Conservation (phyloP, 2,888 invertebrate species). For the Thysanoteuthis rhombus region DNA sequence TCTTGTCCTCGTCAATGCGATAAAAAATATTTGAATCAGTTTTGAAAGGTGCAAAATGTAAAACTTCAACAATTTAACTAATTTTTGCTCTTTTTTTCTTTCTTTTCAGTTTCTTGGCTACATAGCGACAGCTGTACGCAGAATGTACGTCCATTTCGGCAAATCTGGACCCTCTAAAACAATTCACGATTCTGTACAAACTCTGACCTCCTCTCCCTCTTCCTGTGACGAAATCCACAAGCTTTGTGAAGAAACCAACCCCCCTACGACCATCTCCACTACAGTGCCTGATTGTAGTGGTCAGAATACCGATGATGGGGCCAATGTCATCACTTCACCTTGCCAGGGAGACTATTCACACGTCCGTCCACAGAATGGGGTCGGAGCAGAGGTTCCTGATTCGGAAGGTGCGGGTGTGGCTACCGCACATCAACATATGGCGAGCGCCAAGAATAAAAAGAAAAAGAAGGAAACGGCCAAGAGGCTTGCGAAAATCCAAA, state of each 20-base stretch:
- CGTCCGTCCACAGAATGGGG: background rate
- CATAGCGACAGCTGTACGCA: constrained; percentile 22
- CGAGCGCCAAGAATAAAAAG: constrained; percentile 22
- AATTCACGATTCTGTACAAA: background rate
- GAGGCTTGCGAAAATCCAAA: constrained; percentile 15
- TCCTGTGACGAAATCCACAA: background rate
- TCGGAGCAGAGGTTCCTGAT: background rate
- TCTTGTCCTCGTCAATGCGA: too few relatives aligned
- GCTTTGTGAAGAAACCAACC: background rate
- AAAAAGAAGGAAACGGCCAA: constrained; percentile 19
- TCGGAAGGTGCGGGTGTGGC: constrained; percentile 18
- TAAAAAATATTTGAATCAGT: too few relatives aligned
- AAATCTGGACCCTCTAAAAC: background rate
- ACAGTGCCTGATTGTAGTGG: background rate
- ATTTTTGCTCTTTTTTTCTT: background rate
- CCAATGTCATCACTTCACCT: constrained; percentile 14
- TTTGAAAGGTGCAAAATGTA: too few relatives aligned
- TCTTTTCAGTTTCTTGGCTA: constrained; percentile 19
- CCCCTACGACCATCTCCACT: too few relatives aligned
- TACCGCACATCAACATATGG: constrained; percentile 27
- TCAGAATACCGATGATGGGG: background rate
- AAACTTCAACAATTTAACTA: too few relatives aligned
- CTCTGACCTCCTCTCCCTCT: background rate
- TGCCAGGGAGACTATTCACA: background rate
- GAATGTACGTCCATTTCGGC: constrained; percentile 27